phyloP scores from a whole-genome alignment of 2,113 vertebrate genomes.

The Urocitellus parryii region DNA sequence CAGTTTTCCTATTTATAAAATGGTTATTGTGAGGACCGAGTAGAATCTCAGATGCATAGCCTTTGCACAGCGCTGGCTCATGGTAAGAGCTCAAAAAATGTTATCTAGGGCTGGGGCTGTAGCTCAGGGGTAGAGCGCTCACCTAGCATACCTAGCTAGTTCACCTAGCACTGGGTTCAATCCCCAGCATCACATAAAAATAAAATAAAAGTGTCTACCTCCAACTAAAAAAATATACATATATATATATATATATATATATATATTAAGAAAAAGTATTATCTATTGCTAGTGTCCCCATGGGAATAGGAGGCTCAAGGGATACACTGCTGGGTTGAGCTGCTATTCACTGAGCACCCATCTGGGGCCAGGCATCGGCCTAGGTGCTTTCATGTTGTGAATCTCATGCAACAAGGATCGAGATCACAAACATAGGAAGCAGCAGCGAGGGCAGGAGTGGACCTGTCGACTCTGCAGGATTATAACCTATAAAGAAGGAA shows the following conservation, averaged over 20 bases:
- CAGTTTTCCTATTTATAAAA: slow-evolving; percentile 29
- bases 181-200: too few species aligned
- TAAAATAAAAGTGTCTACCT: too few species aligned
- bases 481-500: not conserved
- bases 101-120: not conserved
- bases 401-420: not conserved
- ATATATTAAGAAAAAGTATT: not conserved
- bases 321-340: not conserved
- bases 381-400: not conserved
- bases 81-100: not conserved
- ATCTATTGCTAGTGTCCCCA: not conserved
- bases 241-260: too few species aligned
- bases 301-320: not conserved
- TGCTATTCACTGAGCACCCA: not conserved
- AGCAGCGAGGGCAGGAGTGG: not conserved
- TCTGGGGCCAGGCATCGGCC: not conserved
- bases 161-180: too few species aligned
- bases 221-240: too few species aligned
- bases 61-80: not conserved
- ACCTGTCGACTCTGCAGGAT: not conserved
- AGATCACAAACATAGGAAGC: not conserved
- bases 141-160: too few species aligned
- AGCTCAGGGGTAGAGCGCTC: too few species aligned
- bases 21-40: not conserved
- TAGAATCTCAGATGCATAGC: not conserved